Percentiles rank a stretch among this genome's conserved stretches.
These are phyloP conservation scores for Pelodytes ibericus DNA, from an alignment of 2,797 vertebrate genomes.

Conservation along the genomic window DNA sequence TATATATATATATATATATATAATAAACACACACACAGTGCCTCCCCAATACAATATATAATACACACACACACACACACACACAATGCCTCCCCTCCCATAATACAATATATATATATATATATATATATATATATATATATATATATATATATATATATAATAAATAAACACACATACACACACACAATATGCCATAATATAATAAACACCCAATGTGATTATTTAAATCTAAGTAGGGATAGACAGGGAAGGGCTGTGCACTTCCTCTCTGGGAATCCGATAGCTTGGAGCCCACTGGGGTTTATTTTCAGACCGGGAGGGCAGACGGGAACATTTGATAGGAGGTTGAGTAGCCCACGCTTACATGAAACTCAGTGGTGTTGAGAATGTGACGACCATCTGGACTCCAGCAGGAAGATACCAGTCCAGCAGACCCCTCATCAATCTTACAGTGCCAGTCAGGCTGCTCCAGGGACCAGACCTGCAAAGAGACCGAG, in stretches of 20 bases:
- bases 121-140: too few species aligned
- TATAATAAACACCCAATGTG: too few species aligned
- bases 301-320: constrained; percentile 76
- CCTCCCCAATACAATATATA: too few species aligned
- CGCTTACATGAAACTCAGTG: constrained; percentile 96
- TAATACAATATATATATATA: too few species aligned
- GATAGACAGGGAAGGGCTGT: background rate
- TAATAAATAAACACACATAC: too few species aligned
- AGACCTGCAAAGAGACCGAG: constrained; percentile 80
- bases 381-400: constrained; percentile 98
- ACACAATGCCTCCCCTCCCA: too few species aligned
- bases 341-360: constrained; percentile 65
- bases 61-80: too few species aligned
- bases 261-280: constrained; percentile 62
- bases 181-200: too few species aligned
- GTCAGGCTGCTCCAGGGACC: constrained; percentile 94
- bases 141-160: too few species aligned
- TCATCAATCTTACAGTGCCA: constrained; percentile 98
- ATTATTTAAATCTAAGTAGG: background rate
- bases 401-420: constrained; percentile 95
- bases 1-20: too few species aligned
- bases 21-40: too few species aligned
- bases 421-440: constrained; percentile 92
- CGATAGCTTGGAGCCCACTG: constrained; percentile 64
- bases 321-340: constrained; percentile 79